These are phyloP conservation scores for Lineus longissimus DNA, from an alignment of 1,140 invertebrate species.

Conservation along the genomic window DNA sequence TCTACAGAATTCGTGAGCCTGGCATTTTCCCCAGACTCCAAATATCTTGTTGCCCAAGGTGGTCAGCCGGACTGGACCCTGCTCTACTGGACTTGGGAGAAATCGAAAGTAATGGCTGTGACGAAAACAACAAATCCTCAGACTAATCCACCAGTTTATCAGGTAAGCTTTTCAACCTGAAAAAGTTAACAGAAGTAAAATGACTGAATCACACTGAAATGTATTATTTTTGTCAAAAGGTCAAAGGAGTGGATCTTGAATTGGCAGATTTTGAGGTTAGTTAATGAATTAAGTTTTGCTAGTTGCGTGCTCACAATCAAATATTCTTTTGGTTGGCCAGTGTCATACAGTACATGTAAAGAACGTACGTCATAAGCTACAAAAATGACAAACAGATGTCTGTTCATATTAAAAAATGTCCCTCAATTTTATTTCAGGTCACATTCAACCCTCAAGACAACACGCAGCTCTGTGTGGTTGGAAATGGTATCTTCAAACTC, in stretches of 20 bases:
- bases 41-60: constrained; percentile 72
- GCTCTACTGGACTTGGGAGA: constrained; percentile 79
- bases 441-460: constrained; percentile 73
- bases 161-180: constrained; percentile 37
- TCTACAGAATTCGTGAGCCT: constrained; percentile 65
- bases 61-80: constrained; percentile 76
- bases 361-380: no score
- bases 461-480: constrained; percentile 70
- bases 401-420: no score
- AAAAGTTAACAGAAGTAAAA: no score
- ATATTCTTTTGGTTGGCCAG: no score
- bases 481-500: constrained; percentile 69
- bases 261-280: no score
- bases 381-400: no score
- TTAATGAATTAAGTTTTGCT: no score
- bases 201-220: no score
- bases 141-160: constrained; percentile 49
- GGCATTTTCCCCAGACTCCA: constrained; percentile 73
- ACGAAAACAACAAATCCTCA: constrained; percentile 61
- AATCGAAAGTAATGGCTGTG: constrained; percentile 73
- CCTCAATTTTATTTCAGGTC: constrained; percentile 55
- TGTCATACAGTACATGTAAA: no score
- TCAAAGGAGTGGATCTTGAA: no score
- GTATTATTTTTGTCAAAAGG: no score
- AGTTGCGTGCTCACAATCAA: no score